phyloP scores from a whole-genome alignment of 2,797 vertebrate species.

The Halcyon chelicuti region DNA sequence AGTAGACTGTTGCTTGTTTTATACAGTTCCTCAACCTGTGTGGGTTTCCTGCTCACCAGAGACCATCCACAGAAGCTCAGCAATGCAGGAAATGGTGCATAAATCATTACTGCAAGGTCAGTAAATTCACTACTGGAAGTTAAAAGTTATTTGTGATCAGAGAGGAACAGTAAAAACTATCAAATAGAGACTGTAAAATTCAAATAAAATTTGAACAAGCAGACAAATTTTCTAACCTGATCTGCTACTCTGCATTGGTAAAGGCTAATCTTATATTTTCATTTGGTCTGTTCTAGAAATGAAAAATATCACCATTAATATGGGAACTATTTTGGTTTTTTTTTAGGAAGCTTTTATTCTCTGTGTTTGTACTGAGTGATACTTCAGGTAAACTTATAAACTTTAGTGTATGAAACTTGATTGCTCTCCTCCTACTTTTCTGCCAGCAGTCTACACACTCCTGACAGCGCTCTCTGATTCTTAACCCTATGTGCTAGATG shows the following conservation, averaged over 20 bases:
- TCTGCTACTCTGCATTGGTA: background rate
- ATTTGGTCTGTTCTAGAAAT: background rate
- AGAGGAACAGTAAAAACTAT: background rate
- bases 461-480: background rate
- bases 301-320: background rate
- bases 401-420: background rate
- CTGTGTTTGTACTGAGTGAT: background rate
- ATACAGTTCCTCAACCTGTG: background rate
- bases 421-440: background rate
- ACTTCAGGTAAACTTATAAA: background rate
- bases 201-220: background rate
- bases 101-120: background rate
- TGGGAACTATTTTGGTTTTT: background rate
- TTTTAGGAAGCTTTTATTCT: background rate
- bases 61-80: background rate
- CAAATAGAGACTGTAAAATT: background rate
- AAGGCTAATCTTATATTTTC: background rate
- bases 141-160: background rate
- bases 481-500: background rate
- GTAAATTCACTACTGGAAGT: slow-evolving; percentile 1
- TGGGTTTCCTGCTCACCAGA: background rate
- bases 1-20: background rate
- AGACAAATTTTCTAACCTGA: background rate
- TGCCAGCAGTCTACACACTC: background rate
- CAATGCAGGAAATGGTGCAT: background rate